Base-by-base conservation (phyloP, 2,797 vertebrate species). In the Trachops cirrhosus region DNA sequence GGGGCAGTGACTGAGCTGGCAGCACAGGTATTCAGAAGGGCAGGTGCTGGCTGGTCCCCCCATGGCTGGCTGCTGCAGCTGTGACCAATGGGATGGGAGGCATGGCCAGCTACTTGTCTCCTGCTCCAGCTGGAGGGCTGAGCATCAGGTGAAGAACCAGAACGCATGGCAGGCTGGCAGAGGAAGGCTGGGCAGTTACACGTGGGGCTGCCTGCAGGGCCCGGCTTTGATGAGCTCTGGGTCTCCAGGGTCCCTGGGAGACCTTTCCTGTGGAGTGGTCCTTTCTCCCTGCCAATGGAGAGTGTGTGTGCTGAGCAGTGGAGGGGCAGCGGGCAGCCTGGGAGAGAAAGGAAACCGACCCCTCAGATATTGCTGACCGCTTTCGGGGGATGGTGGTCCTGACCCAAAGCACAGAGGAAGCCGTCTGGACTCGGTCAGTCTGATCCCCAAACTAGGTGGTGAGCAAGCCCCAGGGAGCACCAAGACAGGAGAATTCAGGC, bases 141-240 rank as follows among this genome's bases (percentile, higher is more conserved):
- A 78, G 44, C 5, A 5, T 15, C 4, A 37, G 32, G 9, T 7
- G 15, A 50, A 29, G 41, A 22, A 74, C 26, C 7, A 32, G 54
- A 80, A 29, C 29, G 46, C 52, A 15, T 19, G 6, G 37, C 15
- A 8, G 18, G 34, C 21, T 29, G 24, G 52, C 9, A 18, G 48
- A 64, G 34, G 59, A 44, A 68, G 18, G 34, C 24, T 9, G 3
- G 9, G 37, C 62, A 16, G 34, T 21, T 24, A 16, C 0, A 3
- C 22, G 9, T 0, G 14, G 18, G 22, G 19, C 6, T 11, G 44
- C 9, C 24, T 1, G 12, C 1, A 14, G 3, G 0, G 16, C 37
- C 41, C 46, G 15, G 16, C 29, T 77, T 46, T 85, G 22, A 9
- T 10, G 39, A 59, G 48, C 74, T 46, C 90, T 41, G 39, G 68